A percentile compares a stretch with the other conserved stretches of the same genome.
Evolutionary conservation across 2,113 vertebrate genomes (phyloP).

Genomic region (Pao palembangensis): DNA sequence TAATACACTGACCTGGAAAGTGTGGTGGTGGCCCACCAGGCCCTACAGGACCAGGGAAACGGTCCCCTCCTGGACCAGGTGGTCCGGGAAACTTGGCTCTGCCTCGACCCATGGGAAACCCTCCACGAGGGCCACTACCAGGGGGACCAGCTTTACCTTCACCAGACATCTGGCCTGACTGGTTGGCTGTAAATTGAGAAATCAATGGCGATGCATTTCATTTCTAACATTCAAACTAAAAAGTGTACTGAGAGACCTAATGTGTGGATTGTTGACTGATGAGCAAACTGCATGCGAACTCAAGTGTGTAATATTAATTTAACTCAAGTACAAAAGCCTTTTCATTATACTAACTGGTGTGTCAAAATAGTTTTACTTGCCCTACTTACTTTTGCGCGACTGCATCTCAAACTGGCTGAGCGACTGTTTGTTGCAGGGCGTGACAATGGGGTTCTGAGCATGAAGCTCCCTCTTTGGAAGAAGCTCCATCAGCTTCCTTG

Average conservation of each 20-base stretch:
- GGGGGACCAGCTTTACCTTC: constrained; percentile 98
- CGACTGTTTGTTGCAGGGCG: constrained; percentile 97
- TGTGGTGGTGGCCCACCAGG: constrained; percentile 93
- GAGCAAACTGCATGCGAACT: no score
- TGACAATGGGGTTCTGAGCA: constrained; percentile 96
- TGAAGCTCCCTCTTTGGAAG: constrained; percentile 96
- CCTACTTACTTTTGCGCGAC: constrained; percentile 95
- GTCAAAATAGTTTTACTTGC: neutral
- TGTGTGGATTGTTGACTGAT: no score
- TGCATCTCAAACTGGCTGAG: constrained; percentile 99
- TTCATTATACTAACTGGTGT: neutral
- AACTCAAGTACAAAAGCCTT: neutral
- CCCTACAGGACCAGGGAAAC: constrained; percentile 91
- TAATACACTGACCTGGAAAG: constrained; percentile 84
- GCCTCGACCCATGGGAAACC: constrained; percentile 90
- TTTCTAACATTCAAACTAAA: no score
- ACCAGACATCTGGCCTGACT: constrained; percentile 98
- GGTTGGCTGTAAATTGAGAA: constrained; percentile 78
- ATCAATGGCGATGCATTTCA: no score
- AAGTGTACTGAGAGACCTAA: no score
- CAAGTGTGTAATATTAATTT: neutral
- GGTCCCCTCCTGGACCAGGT: constrained; percentile 88
- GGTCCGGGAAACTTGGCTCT: constrained; percentile 91
- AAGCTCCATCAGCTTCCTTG: constrained; percentile 94
- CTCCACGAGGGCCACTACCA: constrained; percentile 83